Base-by-base conservation (phyloP, 2,888 invertebrate genomes). In the Fragum fragum region DNA sequence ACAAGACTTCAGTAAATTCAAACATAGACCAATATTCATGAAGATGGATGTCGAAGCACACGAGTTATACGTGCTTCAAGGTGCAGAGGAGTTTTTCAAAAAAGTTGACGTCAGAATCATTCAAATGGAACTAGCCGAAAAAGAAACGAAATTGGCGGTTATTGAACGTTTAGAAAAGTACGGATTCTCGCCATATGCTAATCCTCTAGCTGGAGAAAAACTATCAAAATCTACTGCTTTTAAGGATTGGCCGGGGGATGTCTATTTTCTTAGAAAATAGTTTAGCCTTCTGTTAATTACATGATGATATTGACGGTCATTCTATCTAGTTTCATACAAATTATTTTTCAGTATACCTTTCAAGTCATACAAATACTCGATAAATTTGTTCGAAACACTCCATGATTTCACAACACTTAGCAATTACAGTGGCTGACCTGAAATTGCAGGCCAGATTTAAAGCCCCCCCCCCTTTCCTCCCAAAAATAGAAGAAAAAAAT, bases 31-130 rank as follows among this genome's bases (percentile, higher is more conserved):
- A 11, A 23, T 57, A 1, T 57, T 57, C 14, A 57, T 57, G 23
- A 57, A 57, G n/a, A 1, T 57, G 14, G 57, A 57, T 23, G 57
- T 57, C 23, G 57, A 57, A 26, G 21, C 57, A 23, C 57, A 57
- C 23, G 57, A 57, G 23, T 14, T 57, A 2, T 26, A 23, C 26
- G 57, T 57, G 2, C n/a, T 57, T 3, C 2, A 26, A 2, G 57
- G 57, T 14, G 57, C 57, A 3, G 23, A 21, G 11, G 57, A 57
- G 2, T 57, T 57, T n/a, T 57, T 57, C 3, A 57, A 57, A 14
- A 57, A 57, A 23, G 57, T 57, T 14, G 57, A 57, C 23, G 57
- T 57, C 2, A 57, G 57, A 57, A 23, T 57, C 7, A n/a, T 57
- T 23, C 57, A 57, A 26, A 5, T 57, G 7, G 57, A 57, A 57